phyloP scores from a whole-genome alignment of 2,797 vertebrate species.

The Thunnus albacares region DNA sequence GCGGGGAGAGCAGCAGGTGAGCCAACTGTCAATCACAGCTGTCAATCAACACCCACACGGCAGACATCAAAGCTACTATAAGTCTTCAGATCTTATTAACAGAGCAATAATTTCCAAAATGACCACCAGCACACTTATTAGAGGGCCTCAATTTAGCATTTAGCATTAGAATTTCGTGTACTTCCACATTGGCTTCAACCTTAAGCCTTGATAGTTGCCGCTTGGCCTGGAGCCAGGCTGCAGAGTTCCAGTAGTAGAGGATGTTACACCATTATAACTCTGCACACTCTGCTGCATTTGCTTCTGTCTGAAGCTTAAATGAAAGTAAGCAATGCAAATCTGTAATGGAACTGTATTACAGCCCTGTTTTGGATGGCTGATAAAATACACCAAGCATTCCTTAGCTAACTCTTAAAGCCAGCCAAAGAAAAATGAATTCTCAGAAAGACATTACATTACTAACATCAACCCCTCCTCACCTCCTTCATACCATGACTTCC shows the following conservation, averaged over 20 bases:
- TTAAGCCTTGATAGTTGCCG: neutral
- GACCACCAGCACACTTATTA: no score
- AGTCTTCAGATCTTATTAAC: no score
- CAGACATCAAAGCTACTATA: no score
- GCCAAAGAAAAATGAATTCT: conserved; percentile 19
- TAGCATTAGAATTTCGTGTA: neutral
- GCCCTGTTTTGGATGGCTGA: neutral
- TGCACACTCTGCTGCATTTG: neutral
- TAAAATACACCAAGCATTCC: neutral
- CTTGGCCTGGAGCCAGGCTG: neutral
- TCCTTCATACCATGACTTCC: conserved; percentile 9
- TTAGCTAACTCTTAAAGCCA: conserved; percentile 23
- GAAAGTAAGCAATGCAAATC: neutral
- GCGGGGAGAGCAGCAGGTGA: no score
- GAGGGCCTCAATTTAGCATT: no score
- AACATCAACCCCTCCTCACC: conserved; percentile 29
- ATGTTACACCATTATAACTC: neutral
- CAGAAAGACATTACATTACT: conserved; percentile 44
- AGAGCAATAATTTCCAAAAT: no score
- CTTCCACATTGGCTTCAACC: neutral
- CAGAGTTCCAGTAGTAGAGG: neutral
- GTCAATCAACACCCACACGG: no score
- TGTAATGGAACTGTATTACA: neutral
- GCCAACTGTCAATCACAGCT: no score
- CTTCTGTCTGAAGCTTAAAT: neutral